A percentile compares a stretch with the other conserved stretches of the same genome.
Conservation (phyloP, 1,140 invertebrate genomes). For the Drosophila busckii region DNA sequence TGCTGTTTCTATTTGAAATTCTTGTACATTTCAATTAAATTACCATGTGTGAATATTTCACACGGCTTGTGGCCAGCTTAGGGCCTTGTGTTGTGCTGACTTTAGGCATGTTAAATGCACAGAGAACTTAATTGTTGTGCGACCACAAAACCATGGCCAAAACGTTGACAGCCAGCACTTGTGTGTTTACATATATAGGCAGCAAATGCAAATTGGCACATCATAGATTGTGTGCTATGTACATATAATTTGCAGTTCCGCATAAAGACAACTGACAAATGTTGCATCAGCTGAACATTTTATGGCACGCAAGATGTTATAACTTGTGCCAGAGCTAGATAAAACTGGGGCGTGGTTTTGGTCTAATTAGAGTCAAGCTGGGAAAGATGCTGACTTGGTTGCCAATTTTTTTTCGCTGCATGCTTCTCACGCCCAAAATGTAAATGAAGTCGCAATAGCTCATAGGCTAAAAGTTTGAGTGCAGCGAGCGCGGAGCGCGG, state of each 20-base stretch:
- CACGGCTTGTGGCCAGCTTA: slow-evolving; percentile 41
- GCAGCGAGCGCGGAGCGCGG: background rate
- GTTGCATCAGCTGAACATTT: slow-evolving; percentile 33
- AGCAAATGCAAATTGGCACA: slow-evolving; percentile 32
- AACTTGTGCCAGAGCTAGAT: too few relatives aligned
- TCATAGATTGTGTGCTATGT: background rate
- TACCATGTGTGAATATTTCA: slow-evolving; percentile 62
- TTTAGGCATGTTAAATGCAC: slow-evolving; percentile 30
- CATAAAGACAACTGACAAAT: slow-evolving; percentile 37
- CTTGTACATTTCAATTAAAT: slow-evolving; percentile 18
- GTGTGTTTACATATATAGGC: background rate
- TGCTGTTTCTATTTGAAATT: slow-evolving; percentile 23
- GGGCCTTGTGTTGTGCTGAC: slow-evolving; percentile 33
- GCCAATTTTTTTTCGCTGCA: slow-evolving; percentile 31
- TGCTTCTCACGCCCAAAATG: slow-evolving; percentile 72
- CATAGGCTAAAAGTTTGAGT: too few relatives aligned
- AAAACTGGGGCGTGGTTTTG: too few relatives aligned
- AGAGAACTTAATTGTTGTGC: slow-evolving; percentile 61
- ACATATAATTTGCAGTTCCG: slow-evolving; percentile 35
- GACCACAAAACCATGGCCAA: slow-evolving; percentile 55
- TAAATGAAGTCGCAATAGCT: slow-evolving; percentile 64
- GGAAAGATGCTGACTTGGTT: slow-evolving; percentile 35
- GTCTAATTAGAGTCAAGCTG: slow-evolving; percentile 69
- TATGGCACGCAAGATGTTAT: slow-evolving; percentile 64
- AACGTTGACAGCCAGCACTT: background rate